These are phyloP conservation scores for Puntigrus tetrazona DNA, from an alignment of 2,113 vertebrate species.

Conservation along the genomic window DNA sequence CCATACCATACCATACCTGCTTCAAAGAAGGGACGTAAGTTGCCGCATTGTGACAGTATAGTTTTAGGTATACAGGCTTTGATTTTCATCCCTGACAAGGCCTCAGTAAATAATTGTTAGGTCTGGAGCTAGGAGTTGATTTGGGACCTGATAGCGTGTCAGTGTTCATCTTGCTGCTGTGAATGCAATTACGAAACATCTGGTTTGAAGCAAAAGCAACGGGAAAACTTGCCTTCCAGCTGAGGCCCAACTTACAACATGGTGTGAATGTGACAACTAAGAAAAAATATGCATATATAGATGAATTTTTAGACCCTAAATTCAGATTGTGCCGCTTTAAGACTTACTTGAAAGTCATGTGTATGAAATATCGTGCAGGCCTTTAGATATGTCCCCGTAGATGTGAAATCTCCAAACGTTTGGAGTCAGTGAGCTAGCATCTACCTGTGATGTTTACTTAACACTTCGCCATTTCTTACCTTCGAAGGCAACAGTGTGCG, in stretches of 20 bases:
- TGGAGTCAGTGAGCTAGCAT: neutral
- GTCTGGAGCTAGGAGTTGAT: constrained; percentile 50
- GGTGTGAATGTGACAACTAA: neutral
- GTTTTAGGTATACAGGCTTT: constrained; percentile 56
- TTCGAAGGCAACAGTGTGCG: constrained; percentile 24
- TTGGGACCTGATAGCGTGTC: constrained; percentile 62
- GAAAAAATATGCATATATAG: neutral
- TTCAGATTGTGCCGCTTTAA: neutral
- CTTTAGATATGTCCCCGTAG: neutral
- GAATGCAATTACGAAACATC: constrained; percentile 28
- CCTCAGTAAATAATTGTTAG: constrained; percentile 68
- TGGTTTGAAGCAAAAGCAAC: constrained; percentile 20
- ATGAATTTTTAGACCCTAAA: neutral
- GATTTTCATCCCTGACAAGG: constrained; percentile 47
- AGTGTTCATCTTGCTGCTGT: constrained; percentile 16
- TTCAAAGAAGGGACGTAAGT: constrained; percentile 54
- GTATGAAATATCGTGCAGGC: neutral
- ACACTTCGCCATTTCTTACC: neutral
- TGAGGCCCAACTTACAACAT: neutral
- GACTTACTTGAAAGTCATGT: neutral
- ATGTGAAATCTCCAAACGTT: neutral
- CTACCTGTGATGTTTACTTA: neutral
- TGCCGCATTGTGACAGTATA: constrained; percentile 59
- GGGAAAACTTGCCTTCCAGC: constrained; percentile 4
- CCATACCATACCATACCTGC: constrained; percentile 37